These are phyloP conservation scores for Sylvietta virens DNA, from an alignment of 2,113 vertebrate species.

Conservation along the genomic window DNA sequence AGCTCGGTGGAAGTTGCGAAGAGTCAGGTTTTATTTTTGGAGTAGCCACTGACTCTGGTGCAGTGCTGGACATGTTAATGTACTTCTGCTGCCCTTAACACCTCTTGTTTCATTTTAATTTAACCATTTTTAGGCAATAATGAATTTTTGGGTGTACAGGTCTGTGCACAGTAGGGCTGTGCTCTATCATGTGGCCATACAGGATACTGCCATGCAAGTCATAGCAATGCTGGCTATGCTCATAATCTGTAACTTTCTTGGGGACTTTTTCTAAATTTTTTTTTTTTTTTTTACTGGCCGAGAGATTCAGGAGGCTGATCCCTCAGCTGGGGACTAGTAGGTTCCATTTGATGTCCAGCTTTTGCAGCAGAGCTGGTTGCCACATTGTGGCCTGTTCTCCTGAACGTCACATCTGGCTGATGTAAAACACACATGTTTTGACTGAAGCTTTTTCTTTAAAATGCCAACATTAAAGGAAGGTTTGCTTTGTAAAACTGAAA, in stretches of 20 bases:
- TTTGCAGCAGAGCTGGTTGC: slow-evolving; percentile 59
- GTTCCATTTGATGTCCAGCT: not conserved
- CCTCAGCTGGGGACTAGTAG: not conserved
- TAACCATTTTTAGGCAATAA: not conserved
- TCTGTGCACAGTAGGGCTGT: not conserved
- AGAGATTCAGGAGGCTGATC: not conserved
- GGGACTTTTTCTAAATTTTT: not conserved
- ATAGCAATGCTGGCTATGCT: not conserved
- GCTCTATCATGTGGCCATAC: not conserved
- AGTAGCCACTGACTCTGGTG: not conserved
- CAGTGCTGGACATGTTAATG: not conserved
- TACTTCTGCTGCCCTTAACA: not conserved
- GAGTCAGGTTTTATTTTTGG: not conserved
- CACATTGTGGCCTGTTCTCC: slow-evolving; percentile 64
- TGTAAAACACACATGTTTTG: slow-evolving; percentile 92
- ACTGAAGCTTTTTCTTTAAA: slow-evolving; percentile 82
- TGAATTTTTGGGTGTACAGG: accelerated
- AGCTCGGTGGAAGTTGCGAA: not conserved
- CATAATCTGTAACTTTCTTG: not conserved
- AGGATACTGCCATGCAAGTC: not conserved
- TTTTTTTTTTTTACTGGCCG: not conserved
- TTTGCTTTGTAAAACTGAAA: slow-evolving; percentile 87
- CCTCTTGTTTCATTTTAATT: not conserved
- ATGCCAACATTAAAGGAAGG: slow-evolving; percentile 93
- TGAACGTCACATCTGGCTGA: slow-evolving; percentile 84